Conservation (phyloP, 2,888 invertebrate genomes). For the Beris chalybata region DNA sequence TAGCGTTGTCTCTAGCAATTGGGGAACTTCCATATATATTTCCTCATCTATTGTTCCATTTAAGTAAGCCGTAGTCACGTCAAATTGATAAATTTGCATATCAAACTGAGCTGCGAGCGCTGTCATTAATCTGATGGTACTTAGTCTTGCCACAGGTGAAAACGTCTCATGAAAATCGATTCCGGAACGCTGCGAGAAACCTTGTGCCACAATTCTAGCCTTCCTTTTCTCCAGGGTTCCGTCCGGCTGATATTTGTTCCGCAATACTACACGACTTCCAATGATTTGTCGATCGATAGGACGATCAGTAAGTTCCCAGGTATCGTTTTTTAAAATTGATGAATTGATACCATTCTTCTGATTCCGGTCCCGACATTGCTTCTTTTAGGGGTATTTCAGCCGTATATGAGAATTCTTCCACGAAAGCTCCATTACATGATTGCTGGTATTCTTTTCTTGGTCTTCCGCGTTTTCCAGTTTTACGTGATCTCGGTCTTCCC, state of each 20-base stretch:
- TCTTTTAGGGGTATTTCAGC: background rate
- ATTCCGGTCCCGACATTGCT: background rate
- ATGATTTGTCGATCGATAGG: slow-evolving; percentile 3
- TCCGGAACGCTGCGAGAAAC: too few species aligned
- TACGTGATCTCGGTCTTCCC: slow-evolving; percentile 4
- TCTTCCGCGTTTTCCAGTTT: background rate
- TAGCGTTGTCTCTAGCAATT: too few species aligned
- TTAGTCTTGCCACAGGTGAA: too few species aligned
- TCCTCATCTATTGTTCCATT: too few species aligned
- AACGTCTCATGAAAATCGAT: too few species aligned
- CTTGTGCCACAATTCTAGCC: too few species aligned
- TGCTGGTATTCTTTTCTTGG: too few species aligned
- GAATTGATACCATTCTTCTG: background rate
- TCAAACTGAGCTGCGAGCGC: too few species aligned
- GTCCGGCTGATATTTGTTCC: background rate
- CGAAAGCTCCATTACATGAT: background rate
- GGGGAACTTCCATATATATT: too few species aligned
- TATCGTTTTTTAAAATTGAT: background rate
- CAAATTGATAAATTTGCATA: too few species aligned
- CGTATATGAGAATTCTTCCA: background rate
- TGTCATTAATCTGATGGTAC: too few species aligned
- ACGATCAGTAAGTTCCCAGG: slow-evolving; percentile 1
- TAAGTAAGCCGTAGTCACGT: too few species aligned
- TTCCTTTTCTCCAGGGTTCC: background rate
- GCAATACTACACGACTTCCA: background rate